phyloP scores from a whole-genome alignment of 1,140 invertebrate species.

The Acromyrmex charruanus region DNA sequence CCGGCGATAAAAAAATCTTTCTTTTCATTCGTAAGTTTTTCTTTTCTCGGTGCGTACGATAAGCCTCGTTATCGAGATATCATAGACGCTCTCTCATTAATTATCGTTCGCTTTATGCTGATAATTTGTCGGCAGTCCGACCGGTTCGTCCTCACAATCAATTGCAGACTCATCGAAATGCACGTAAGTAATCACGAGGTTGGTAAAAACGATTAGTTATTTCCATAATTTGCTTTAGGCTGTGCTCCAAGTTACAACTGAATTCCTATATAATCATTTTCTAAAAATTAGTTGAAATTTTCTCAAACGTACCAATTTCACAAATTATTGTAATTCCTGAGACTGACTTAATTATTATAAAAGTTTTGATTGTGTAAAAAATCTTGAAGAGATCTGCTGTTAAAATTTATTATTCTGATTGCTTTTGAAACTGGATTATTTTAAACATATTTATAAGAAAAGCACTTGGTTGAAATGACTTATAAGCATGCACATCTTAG shows the following conservation, averaged over 20 bases:
- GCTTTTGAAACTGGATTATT: not conserved
- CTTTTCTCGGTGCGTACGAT: constrained; percentile 37
- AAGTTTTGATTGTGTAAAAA: not conserved
- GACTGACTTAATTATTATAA: constrained; percentile 3
- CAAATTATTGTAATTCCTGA: not conserved
- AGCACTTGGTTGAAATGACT: constrained; percentile 10
- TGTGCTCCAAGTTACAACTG: not conserved
- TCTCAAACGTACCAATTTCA: not conserved
- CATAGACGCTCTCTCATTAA: constrained; percentile 56
- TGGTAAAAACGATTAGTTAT: constrained; percentile 50
- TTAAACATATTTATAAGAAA: not conserved
- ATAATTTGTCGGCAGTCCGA: constrained; percentile 36
- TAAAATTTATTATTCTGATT: constrained; percentile 4
- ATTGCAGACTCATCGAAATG: constrained; percentile 42
- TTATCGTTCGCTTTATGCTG: constrained; percentile 56
- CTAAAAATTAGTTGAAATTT: not conserved
- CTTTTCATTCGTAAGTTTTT: constrained; percentile 7
- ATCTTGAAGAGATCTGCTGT: not conserved
- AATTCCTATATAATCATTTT: not conserved
- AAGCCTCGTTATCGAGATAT: constrained; percentile 66
- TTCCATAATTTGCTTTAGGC: constrained; percentile 45
- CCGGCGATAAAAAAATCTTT: constrained; percentile 32
- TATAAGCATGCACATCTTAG: constrained; percentile 32
- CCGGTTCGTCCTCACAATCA: constrained; percentile 53
- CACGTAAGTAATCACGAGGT: constrained; percentile 37